Base-by-base conservation (phyloP, 2,888 invertebrate genomes). In the Sphaerophoria rueppellii region DNA sequence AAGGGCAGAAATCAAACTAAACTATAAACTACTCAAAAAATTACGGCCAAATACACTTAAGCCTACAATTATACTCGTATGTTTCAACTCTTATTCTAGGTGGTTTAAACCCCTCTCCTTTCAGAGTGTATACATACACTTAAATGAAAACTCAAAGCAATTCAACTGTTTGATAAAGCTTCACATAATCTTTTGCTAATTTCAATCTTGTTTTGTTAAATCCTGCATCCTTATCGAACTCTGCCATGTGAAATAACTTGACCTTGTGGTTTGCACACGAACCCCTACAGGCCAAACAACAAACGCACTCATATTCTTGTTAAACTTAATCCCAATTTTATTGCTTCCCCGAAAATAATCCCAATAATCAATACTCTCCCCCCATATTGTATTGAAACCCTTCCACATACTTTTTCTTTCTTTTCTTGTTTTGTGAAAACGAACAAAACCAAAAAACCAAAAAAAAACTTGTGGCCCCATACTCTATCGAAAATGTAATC, bases 361-460 rank as follows among this genome's bases (percentile, higher is more conserved):
- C 54, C 65, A 79, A 83, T 72, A 83, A 83, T 83, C 82, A 83
- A 83, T 83, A 83, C 61, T 32, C 67, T 71, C 74, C 48, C 48
- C n/a, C 35, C 60, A 71, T 57, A 12, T 0, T 16, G 37, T 57
- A 5, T 7, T 3, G 5, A 2, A 32, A 7, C 24, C 57, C 16
- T 57, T 11, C 34, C 16, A 46, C 34, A 12, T 7, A 2, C 43
- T 11, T 9, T 65, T 67, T 67, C 37, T 57, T 73, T 35, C 65
- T 65, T 52, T 37, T 60, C 11, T 0, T 24, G 11, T 37, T 6
- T 40, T 6, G 40, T 9, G 7, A 37, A 40, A 35, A 1, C 32
- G n/a, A 37, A 6, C 9, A 12, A 9, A 5, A 1, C 7, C 46
- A 40, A 9, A 43, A 43, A 43, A 9, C 67, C 46, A 14, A 32